These are phyloP conservation scores for Pyrrhia umbra DNA, from an alignment of 2,888 invertebrate genomes.

Conservation along the genomic window DNA sequence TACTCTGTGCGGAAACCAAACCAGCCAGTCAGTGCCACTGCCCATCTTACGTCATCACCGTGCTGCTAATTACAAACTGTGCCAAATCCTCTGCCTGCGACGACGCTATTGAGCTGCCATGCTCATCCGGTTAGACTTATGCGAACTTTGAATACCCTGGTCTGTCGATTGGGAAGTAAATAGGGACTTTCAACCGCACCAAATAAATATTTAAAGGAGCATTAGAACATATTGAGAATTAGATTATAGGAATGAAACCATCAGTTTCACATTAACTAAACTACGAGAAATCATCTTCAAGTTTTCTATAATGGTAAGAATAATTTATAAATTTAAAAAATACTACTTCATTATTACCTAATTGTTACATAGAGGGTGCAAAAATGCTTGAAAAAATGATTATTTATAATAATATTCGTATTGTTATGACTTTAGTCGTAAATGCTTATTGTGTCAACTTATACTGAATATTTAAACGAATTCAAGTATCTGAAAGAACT, in stretches of 20 bases:
- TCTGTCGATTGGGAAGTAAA: neutral
- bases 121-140: neutral
- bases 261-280: neutral
- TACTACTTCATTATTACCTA: neutral
- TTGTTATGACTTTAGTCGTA: neutral
- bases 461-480: neutral
- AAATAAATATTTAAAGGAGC: neutral
- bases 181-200: neutral
- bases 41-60: neutral
- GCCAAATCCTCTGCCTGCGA: conserved; percentile 6
- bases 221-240: neutral
- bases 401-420: neutral
- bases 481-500: neutral
- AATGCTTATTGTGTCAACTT: neutral
- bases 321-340: no score
- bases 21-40: neutral
- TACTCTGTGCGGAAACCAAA: conserved; percentile 77
- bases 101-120: neutral
- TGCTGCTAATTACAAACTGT: conserved; percentile 28
- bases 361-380: neutral
- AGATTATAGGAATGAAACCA: neutral
- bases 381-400: neutral
- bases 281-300: neutral
- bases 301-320: neutral
- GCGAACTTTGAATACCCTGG: neutral